These are phyloP conservation scores for Paratilapia polleni DNA, from an alignment of 2,113 vertebrate genomes.

Conservation along the genomic window DNA sequence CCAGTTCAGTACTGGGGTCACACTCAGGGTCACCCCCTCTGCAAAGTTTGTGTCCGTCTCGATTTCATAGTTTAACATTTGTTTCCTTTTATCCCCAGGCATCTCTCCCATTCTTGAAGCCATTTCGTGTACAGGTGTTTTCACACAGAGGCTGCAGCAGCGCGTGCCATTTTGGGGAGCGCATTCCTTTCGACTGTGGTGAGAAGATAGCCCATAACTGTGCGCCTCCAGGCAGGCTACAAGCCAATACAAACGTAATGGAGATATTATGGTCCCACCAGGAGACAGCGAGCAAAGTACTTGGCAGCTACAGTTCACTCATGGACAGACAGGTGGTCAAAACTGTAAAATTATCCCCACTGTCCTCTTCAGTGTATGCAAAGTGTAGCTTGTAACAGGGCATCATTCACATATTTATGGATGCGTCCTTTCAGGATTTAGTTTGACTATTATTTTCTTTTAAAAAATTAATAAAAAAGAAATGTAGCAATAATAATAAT, in stretches of 20 bases:
- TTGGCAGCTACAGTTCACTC: conserved; percentile 33
- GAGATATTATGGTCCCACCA: conserved; percentile 54
- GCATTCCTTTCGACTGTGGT: conserved; percentile 42
- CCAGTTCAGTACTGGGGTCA: not conserved
- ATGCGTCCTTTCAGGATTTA: not conserved
- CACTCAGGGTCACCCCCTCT: not conserved
- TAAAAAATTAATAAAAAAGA: not conserved
- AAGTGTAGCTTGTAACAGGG: not conserved
- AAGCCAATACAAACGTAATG: conserved; percentile 52
- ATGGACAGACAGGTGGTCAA: conserved; percentile 45
- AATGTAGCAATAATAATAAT: too few species aligned
- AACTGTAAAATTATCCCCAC: conserved; percentile 27
- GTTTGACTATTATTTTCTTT: not conserved
- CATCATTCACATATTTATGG: not conserved
- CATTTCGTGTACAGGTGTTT: conserved; percentile 51
- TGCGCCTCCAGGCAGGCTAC: conserved; percentile 39
- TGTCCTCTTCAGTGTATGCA: not conserved
- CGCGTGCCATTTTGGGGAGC: conserved; percentile 21
- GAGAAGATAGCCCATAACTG: conserved; percentile 56
- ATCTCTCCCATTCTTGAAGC: conserved; percentile 6
- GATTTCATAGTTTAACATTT: not conserved
- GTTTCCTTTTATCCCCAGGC: conserved; percentile 19
- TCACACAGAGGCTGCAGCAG: conserved; percentile 26
- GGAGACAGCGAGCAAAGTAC: conserved; percentile 46
- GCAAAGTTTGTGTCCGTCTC: not conserved